Evolutionary conservation across 2,797 vertebrate species (phyloP), one percentile per base, ranked within the genome.

Genomic region (Phaenicophaeus curvirostris): DNA sequence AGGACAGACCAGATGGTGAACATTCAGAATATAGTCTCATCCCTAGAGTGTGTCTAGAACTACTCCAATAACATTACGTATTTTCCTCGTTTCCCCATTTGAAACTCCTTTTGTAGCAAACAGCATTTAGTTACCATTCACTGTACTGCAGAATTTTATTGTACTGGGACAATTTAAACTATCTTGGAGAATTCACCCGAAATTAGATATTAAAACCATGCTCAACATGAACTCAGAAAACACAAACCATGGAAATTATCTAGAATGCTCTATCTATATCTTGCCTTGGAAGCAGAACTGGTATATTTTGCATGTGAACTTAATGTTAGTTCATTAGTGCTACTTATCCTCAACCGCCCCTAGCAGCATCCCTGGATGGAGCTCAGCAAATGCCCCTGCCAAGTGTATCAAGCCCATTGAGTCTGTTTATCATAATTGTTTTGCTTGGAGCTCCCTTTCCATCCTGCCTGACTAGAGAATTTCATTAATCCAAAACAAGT

Each of bases 1-100:
- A 88, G 57, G 57, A 63, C 42, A 94, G 89, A 93, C 12, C 94
- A 97, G 95, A 96, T 96, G 95, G 93, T 58, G 77, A 82, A 91
- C 33, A 21, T 87, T 92, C 67, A 80, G 82, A 82, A 63, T 79
- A 58, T 1, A 85, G 65, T 62, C 75, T 90, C 72, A 86, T 86
- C n/a, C 24, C 28, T 67, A 46, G 58, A 59, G 14, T 66, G 12
- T 15, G 4, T 37, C 30, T 67, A 76, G 23, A 77, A 68, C 10
- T 53, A 25, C 30, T 55, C 18, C 23, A 48, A n/a, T 54, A 79
- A 84, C 90, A 77, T 25, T 10, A 55, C 3, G 0, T 58, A 25
- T 69, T 87, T 83, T 71, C 25, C 53, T 59, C 5, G 42, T 77
- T 91, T 74, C 21, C 30, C 55, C 1, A 27, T 75, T 86, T 11